phyloP scores from a whole-genome alignment of 2,888 invertebrate genomes.

The Parascotia fuliginaria region DNA sequence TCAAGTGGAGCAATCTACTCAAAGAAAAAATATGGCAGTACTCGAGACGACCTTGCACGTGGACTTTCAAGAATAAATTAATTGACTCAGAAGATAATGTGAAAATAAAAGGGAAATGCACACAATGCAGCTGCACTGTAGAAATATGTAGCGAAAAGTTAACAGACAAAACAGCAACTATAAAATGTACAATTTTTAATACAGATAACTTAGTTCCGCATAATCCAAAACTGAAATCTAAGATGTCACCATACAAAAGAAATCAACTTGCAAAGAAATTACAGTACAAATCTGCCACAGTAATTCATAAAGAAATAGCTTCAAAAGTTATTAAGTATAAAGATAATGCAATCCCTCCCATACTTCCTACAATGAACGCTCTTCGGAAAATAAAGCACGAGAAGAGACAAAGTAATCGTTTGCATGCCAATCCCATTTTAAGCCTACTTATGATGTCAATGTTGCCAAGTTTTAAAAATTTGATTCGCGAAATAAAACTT shows the following conservation, averaged over 20 bases:
- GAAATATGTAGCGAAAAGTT: conserved; percentile 1
- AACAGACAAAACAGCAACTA: conserved; percentile 5
- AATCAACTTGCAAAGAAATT: conserved; percentile 1
- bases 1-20: conserved; percentile 10
- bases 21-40: conserved; percentile 6
- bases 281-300: not conserved
- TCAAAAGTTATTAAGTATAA: conserved; percentile 1
- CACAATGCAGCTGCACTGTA: conserved; percentile 3
- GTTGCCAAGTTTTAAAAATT: conserved; percentile 10
- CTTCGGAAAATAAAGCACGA: conserved; percentile 10
- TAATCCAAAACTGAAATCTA: conserved; percentile 4
- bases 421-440: conserved; percentile 8
- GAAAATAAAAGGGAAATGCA: conserved; percentile 2
- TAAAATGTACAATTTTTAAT: conserved; percentile 3
- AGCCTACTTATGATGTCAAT: conserved; percentile 14
- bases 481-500: conserved; percentile 8
- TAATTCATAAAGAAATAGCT: not conserved
- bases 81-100: not conserved
- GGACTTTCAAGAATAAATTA: conserved; percentile 5
- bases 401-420: conserved; percentile 12
- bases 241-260: conserved; percentile 5
- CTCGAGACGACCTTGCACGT: conserved; percentile 5
- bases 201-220: conserved; percentile 1
- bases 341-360: conserved; percentile 3
- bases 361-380: conserved; percentile 10